Base-by-base conservation (phyloP, 2,797 vertebrate genomes). In the Percopsis omiscomaycus region DNA sequence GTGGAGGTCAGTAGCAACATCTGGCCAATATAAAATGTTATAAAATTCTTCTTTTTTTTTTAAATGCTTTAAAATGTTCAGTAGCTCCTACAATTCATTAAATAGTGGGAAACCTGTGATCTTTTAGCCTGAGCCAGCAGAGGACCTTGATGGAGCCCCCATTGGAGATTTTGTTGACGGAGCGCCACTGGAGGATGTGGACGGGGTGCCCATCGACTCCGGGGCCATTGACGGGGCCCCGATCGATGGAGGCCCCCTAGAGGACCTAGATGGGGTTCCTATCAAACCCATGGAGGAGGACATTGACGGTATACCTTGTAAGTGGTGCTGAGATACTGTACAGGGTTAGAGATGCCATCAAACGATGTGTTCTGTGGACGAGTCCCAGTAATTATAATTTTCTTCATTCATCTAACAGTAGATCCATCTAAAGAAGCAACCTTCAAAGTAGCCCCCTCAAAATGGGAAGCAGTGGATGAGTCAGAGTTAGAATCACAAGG, bases 381-480 rank as follows among this genome's bases (percentile, higher is more conserved):
- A 67, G 47, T 48, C 30, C 52, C 9, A 3, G 13, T 1, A 13
- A 62, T 30, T 22, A 72, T 76, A 59, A 58, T 4, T 64, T 55
- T 0, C 55, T 58, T 71, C 45, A 6, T 51, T 29, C 5, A 61
- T 52, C 59, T 66, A 76, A 64, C 52, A 96, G 96, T 96, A 84
- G 97, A 97, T 88, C 86, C 92, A 0, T 79, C 93, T 3, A 98
- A 97, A 78, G 95, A 96, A 53, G 90, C 95, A 1, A 92, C 96
- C 68, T 99, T 99, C 88, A 99, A 99, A 88, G 94, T 98, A 64
- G 97, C 97, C 0, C 97, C 97, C 5, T 99, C 97, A 0, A 99
- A 99, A 79, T 99, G 97, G 97, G 97, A 99, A 91, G 97, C 94
- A 56, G 97, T 99, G 71, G 96, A 99, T 75, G 97, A 97, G 83